A percentile compares a stretch with the other conserved stretches of the same genome.
phyloP scores from a whole-genome alignment of 2,113 vertebrate species.

The Malurus elegans region DNA sequence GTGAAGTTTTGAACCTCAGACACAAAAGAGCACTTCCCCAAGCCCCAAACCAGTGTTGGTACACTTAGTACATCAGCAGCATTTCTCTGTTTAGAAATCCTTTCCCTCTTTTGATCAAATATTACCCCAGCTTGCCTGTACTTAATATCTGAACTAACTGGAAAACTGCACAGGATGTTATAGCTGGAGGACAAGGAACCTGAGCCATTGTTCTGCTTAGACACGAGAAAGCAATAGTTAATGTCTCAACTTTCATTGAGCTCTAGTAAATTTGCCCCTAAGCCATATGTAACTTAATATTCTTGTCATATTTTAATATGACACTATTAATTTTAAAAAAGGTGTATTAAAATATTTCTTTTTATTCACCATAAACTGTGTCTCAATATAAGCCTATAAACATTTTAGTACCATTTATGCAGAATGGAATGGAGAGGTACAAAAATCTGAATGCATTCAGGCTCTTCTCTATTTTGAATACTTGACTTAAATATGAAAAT shows the following conservation, averaged over 20 bases:
- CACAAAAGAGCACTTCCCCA: not conserved
- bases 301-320: not conserved
- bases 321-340: not conserved
- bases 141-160: not conserved
- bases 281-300: not conserved
- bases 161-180: not conserved
- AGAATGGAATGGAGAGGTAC: not conserved
- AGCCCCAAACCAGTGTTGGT: not conserved
- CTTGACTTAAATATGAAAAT: not conserved
- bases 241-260: not conserved
- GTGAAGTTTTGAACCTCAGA: not conserved
- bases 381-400: not conserved
- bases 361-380: not conserved
- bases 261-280: not conserved
- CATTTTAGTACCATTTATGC: not conserved
- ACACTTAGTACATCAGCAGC: not conserved
- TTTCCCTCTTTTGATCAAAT: not conserved
- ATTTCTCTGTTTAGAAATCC: not conserved
- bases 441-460: not conserved
- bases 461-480: constrained; percentile 5
- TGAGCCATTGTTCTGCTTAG: not conserved
- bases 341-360: not conserved
- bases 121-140: not conserved
- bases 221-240: not conserved
- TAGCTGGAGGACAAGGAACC: not conserved